Conservation (phyloP, 2,888 invertebrate species). For the Eupeodes luniger region DNA sequence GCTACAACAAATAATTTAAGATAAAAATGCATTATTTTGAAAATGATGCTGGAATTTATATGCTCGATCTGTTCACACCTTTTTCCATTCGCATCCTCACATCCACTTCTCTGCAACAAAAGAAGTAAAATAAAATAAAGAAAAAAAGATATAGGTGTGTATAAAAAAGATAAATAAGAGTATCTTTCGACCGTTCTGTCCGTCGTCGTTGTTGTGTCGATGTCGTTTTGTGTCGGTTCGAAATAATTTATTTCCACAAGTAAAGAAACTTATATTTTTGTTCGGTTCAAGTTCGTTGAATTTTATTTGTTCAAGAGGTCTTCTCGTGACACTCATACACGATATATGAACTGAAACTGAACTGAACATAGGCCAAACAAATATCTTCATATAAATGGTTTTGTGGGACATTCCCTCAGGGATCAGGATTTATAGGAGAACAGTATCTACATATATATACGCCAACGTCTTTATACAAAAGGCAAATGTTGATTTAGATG, state of each 20-base stretch:
- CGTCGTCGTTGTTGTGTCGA: background rate
- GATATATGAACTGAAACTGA: no score
- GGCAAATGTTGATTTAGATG: conserved; percentile 74
- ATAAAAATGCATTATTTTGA: conserved; percentile 55
- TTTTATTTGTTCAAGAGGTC: conserved; percentile 56
- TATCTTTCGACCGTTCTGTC: conserved; percentile 33
- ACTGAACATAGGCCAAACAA: conserved; percentile 60
- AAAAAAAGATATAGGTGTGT: conserved; percentile 47
- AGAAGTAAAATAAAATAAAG: background rate
- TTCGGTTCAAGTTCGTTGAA: conserved; percentile 62
- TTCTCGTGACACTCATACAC: conserved; percentile 21
- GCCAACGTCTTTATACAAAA: conserved; percentile 2
- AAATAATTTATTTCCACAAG: conserved; percentile 50
- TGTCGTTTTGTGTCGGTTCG: background rate
- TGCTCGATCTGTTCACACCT: conserved; percentile 68
- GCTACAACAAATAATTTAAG: conserved; percentile 5
- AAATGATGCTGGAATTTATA: conserved; percentile 64
- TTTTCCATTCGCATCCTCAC: conserved; percentile 31
- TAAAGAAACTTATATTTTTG: conserved; percentile 49
- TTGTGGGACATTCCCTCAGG: conserved; percentile 51
- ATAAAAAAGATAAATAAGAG: conserved; percentile 31
- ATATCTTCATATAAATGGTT: conserved; percentile 27
- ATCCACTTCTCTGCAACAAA: background rate
- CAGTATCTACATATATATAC: conserved; percentile 20
- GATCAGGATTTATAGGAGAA: conserved; percentile 53